Evolutionary conservation across 2,888 invertebrate species (phyloP), one percentile per base, ranked within the genome.

Genomic region (Eugnorisma glareosa): DNA sequence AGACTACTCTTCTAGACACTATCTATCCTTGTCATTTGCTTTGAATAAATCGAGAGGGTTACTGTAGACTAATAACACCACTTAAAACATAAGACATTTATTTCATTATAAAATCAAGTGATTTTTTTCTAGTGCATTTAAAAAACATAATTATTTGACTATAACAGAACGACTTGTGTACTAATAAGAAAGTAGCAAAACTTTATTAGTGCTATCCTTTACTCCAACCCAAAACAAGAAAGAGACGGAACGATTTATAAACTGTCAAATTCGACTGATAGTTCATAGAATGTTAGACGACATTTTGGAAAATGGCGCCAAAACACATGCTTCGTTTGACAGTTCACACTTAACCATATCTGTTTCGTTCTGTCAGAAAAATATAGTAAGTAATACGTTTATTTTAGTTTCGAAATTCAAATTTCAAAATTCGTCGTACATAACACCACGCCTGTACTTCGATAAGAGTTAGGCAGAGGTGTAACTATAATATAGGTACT

Each of bases 251-350:
- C 24, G 2, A 6, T n/a, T 31, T 10, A n/a, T 31, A 18, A 40
- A 77, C 57, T 37, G n/a, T 59, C 66, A 67, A 76, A 77, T 31
- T 66, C 45, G 24, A 59, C 10, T 15, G 40, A 75, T 48, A 13
- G 15, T 57, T 31, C 51, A 10, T 11, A 48, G 13, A 76, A 76
- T 13, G 48, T 59, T 4, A 40, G 37, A 35, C 43, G 51, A 3
- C 28, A 66, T 76, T 40, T 77, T 37, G 4, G 0, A 8, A 48
- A 57, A 66, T 76, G 45, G 37, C 66, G 66, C n/a, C 77, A 15
- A 77, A 76, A 73, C 40, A 24, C 10, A 15, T 2, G n/a, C n/a
- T 51, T 15, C 31, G 15, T 31, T 66, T 76, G 37, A 64, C 66
- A 67, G 43, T 45, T 66, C 24, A 21, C 77, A 13, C 28, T 18